Evolutionary conservation across 2,888 invertebrate genomes (phyloP), one percentile per base, ranked within the genome.

Genomic region (Lasioglossum morio): DNA sequence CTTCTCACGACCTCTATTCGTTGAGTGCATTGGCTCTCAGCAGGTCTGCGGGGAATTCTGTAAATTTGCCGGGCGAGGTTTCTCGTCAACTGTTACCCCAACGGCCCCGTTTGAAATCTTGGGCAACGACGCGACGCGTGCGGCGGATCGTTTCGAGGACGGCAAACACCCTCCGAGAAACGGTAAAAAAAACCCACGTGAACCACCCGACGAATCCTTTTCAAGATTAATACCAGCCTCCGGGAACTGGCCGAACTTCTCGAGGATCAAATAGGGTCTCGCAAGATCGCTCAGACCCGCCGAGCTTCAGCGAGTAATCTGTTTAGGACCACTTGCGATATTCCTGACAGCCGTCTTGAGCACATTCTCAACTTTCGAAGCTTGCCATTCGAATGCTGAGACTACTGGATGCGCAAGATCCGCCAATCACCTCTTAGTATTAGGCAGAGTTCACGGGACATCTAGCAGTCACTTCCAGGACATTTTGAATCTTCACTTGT

Each of bases 321-420:
- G 63, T 63, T 30, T 63, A 63, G 63, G 34, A 69, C 69, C 37
- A 69, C 69, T 69, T 69, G 23, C 69, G 34, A 69, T 69, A 69
- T 16, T 30, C 27, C 30, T 16, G 63, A 63, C 66, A 66, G 34
- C 66, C 19, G 34, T 66, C 34, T 34, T 19, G 23, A 66, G 34
- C 34, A 34, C 34, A 8, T 8, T 4, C 30, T 2, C 16, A 66
- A 4, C 7, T 19, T 37, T 40, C 34, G 12, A 5, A 12, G 69
- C 12, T 69, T 12, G 37, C 1, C 4, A 40, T 0, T 70, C n/a
- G 23, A 19, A 5, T 40, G 5, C 10, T 10, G 34, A 19, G 19
- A 34, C 19, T 19, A 34, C 8, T 19, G 66, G 19, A 66, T 66
- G 4, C 19, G 8, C 8, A 23, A 30, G 34, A 66, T 34, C 37